Evolutionary conservation across 2,113 vertebrate species (phyloP), one percentile per base, ranked within the genome.

Genomic region (Menura novaehollandiae): DNA sequence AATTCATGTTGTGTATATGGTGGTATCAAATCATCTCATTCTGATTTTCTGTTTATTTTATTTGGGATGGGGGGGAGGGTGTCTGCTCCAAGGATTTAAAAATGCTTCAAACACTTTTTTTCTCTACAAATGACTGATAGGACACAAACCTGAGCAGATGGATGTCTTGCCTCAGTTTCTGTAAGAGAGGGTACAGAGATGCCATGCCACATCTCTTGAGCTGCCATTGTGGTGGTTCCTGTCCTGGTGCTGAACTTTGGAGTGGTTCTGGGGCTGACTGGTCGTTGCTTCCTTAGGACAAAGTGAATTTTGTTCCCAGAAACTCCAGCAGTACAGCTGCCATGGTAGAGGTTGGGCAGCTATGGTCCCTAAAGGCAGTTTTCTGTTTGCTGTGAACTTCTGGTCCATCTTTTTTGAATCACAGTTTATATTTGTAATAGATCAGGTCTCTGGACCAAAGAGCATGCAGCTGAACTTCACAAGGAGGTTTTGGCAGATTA

Each of bases 11-110:
- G 92, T 55, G 43, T 92, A 46, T 6, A 8, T 59, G 93, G 95
- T 97, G 88, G 89, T 97, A 97, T 97, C 88, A 96, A 96, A 97
- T 97, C 98, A 98, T 98, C 98, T 98, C 98, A 98, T 98, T 98
- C 98, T 98, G 97, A 95, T 88, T 5, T 94, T 97, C 94, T 83
- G 58, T 95, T 97, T 96, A 82, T 88, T 91, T 92, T 81, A 88
- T 94, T 95, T 96, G 97, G 96, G 92, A 43, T 93, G 93, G 88
- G 97, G 96, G 97, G 96, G 97, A 94, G 97, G 97, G 96, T 95
- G 97, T 97, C 97, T 98, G 88, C 97, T 93, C 26, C 85, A 81
- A 91, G 97, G 93, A 97, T 98, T 97, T 98, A 98, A 97, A 97
- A 97, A 98, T 96, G 98, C 97, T 98, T 98, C 95, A 82, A 68